Conservation (phyloP, 2,888 invertebrate species). For the Allacma fusca region DNA sequence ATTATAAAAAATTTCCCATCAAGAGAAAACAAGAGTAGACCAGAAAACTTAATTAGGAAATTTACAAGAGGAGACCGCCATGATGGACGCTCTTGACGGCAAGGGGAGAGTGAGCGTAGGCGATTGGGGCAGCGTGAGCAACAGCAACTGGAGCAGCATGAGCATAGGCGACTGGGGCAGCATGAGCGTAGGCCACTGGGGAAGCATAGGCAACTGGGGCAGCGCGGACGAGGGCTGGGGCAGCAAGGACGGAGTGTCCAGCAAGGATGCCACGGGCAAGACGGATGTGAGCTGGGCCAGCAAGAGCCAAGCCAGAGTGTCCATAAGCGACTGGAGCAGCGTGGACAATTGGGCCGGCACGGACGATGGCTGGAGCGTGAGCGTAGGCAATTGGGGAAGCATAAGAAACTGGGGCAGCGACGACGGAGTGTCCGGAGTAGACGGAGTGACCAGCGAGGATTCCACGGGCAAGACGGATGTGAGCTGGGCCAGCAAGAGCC, state of each 20-base stretch:
- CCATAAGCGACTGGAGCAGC: not conserved
- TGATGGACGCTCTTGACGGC: not conserved
- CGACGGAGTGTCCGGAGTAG: no score
- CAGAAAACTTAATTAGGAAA: no score
- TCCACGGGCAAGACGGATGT: no score
- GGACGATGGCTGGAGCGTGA: no score
- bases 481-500: no score
- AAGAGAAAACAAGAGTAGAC: no score
- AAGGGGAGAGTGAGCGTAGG: not conserved
- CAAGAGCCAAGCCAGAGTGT: not conserved
- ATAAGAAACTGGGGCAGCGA: no score
- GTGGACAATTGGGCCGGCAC: no score
- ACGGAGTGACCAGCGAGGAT: no score
- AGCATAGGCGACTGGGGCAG: not conserved
- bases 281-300: slow-evolving; percentile 2
- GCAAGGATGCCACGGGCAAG: not conserved
- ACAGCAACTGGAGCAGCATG: not conserved
- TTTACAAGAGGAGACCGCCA: no score
- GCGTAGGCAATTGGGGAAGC: no score
- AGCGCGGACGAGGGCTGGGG: not conserved
- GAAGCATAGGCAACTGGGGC: not conserved
- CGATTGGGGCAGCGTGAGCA: not conserved
- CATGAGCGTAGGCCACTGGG: not conserved
- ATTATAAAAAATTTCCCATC: no score
- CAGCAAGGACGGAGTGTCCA: not conserved